phyloP scores from a whole-genome alignment of 2,113 vertebrate genomes.

The Lucifuga dentata region DNA sequence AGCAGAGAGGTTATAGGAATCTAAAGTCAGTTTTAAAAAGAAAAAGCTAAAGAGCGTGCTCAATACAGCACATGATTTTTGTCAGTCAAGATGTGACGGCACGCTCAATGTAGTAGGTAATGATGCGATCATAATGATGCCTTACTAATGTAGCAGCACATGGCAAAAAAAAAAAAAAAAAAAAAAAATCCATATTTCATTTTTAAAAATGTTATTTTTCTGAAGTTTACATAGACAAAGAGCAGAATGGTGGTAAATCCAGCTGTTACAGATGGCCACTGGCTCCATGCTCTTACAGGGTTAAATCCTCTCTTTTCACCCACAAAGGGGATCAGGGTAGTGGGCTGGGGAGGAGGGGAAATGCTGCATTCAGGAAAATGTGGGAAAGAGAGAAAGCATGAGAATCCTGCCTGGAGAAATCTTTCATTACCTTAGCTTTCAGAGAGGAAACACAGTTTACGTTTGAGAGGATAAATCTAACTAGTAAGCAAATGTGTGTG shows the following conservation, averaged over 20 bases:
- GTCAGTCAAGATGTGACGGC: slow-evolving; percentile 29
- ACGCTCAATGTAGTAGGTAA: slow-evolving; percentile 54
- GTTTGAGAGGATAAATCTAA: too few species aligned
- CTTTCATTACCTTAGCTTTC: not conserved
- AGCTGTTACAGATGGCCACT: slow-evolving; percentile 65
- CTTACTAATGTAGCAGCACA: slow-evolving; percentile 39
- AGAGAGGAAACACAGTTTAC: not conserved
- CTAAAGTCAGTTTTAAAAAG: not conserved
- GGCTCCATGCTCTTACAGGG: slow-evolving; percentile 57
- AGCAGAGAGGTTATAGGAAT: too few species aligned
- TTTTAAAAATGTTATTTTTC: slow-evolving; percentile 1
- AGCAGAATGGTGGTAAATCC: slow-evolving; percentile 56
- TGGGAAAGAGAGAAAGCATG: slow-evolving; percentile 28
- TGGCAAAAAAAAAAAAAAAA: slow-evolving; percentile 28
- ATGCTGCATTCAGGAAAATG: slow-evolving; percentile 53
- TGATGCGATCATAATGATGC: slow-evolving; percentile 45
- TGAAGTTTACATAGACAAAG: slow-evolving; percentile 44
- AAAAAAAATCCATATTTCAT: slow-evolving; percentile 8
- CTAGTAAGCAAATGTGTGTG: too few species aligned
- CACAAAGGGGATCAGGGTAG: slow-evolving; percentile 28
- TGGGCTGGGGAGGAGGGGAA: slow-evolving; percentile 22
- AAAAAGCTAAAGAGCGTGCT: too few species aligned
- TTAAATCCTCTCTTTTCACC: slow-evolving; percentile 66
- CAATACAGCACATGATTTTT: not conserved
- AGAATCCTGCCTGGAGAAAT: not conserved